A percentile compares a stretch with the other conserved stretches of the same genome.
phyloP scores from a whole-genome alignment of 2,113 vertebrate species.

The Clarias macrocephalus region DNA sequence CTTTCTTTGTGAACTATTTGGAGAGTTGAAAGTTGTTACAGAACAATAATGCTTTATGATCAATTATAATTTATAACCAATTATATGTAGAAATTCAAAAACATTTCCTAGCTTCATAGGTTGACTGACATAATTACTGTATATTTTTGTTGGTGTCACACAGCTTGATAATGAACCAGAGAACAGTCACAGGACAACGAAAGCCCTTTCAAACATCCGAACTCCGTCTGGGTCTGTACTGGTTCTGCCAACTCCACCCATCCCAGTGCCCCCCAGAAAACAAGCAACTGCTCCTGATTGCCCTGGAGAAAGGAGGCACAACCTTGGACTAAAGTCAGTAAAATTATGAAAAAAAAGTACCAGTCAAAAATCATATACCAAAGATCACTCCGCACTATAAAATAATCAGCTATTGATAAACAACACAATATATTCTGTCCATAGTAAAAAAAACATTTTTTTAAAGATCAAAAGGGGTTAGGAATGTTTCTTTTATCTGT shows the following conservation, averaged over 20 bases:
- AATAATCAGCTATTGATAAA: background rate
- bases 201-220: background rate
- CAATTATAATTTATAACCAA: background rate
- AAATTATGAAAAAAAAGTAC: slow-evolving; percentile 12
- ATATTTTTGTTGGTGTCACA: background rate
- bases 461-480: background rate
- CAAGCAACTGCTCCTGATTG: slow-evolving; percentile 34
- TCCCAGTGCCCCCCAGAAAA: slow-evolving; percentile 22
- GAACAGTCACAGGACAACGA: slow-evolving; percentile 2
- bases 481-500: background rate
- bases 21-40: background rate
- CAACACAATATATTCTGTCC: background rate
- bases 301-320: slow-evolving; percentile 38
- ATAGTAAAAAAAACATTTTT: background rate
- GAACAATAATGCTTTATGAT: background rate
- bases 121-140: background rate
- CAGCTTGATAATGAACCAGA: background rate
- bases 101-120: background rate
- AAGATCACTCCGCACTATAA: slow-evolving; percentile 1
- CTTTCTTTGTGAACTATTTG: background rate
- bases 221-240: slow-evolving; percentile 30
- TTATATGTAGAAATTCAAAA: background rate
- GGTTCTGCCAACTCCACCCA: slow-evolving; percentile 32
- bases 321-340: slow-evolving; percentile 23
- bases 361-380: background rate